Evolutionary conservation across 2,888 invertebrate genomes (phyloP).

Genomic region (Spilosoma lubricipeda): DNA sequence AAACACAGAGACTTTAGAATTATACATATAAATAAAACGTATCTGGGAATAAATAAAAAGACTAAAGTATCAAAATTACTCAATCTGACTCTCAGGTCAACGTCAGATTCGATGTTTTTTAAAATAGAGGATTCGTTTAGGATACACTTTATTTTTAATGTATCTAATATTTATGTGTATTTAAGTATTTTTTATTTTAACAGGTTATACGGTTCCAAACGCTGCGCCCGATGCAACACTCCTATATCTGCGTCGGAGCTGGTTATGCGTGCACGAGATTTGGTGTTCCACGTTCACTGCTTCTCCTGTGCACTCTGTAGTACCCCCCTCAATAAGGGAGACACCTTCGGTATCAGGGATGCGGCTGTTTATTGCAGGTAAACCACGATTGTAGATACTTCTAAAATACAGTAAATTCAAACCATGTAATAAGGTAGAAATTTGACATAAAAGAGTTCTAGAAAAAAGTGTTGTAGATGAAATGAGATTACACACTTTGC

Average conservation of each 20-base stretch:
- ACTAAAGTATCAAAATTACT: background rate
- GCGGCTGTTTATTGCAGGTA: constrained; percentile 95
- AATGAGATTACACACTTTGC: background rate
- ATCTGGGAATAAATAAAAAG: background rate
- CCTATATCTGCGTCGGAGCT: constrained; percentile 96
- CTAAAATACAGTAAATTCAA: too few species aligned
- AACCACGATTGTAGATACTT: background rate
- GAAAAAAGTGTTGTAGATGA: background rate
- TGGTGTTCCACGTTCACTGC: constrained; percentile 97
- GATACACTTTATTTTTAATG: background rate
- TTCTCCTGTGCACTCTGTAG: constrained; percentile 97
- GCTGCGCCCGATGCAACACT: constrained; percentile 96
- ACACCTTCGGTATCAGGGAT: constrained; percentile 97
- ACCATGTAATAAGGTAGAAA: too few species aligned
- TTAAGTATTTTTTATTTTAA: background rate
- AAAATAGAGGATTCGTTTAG: background rate
- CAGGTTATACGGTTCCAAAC: constrained; percentile 96
- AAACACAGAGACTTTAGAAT: too few species aligned
- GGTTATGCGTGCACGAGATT: constrained; percentile 97
- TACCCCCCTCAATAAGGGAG: constrained; percentile 95
- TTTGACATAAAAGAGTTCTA: background rate
- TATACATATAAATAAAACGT: background rate
- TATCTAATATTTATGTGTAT: background rate
- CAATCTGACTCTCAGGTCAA: background rate
- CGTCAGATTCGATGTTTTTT: background rate